Base-by-base conservation (phyloP, 2,113 vertebrate genomes). In the Dryoscopus gambensis region DNA sequence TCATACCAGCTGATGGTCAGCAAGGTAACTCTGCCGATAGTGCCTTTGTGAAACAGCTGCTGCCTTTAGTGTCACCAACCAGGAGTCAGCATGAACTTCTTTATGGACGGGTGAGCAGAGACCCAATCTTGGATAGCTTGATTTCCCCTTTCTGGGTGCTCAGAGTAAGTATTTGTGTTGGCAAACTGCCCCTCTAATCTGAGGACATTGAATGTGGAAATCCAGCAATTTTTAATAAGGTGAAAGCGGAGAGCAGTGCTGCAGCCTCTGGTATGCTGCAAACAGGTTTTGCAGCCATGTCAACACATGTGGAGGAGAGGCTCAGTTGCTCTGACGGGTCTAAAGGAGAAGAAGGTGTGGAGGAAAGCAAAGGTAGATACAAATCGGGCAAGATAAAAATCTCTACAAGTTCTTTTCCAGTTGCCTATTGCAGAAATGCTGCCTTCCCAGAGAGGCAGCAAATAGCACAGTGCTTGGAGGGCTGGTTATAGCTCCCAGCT, bases 201-300 rank as follows among this genome's bases (percentile, higher is more conserved):
- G 83, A 93, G 91, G 83, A 52, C 83, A 17, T 0, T 75, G 79
- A 70, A 84, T 5, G 6, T 96, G 95, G 93, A 95, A 93, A 70
- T 90, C 64, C 91, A 93, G 83, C 86, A 33, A 28, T 89, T 96
- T 94, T 92, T 83, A 81, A 71, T 62, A 63, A 88, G 92, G 85
- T 70, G 80, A 88, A 86, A 70, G 86, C 6, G 0, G 59, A 63
- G 92, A 64, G 88, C 47, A 35, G 82, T 6, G 3, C 52, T 1
- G 0, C 74, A 79, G 84, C 57, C 74, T 76, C 83, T 42, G 88
- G 68, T 94, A 70, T 92, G 95, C 90, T 88, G 79, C 94, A 94
- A 65, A 93, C 90, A 92, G 83, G 90, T 95, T 95, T 50, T 93
- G 90, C 90, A 88, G 92, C 94, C 63, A 2, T 88, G 92, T 94